Conservation (phyloP, 2,888 invertebrate genomes). For the Sabellastarte sp. region DNA sequence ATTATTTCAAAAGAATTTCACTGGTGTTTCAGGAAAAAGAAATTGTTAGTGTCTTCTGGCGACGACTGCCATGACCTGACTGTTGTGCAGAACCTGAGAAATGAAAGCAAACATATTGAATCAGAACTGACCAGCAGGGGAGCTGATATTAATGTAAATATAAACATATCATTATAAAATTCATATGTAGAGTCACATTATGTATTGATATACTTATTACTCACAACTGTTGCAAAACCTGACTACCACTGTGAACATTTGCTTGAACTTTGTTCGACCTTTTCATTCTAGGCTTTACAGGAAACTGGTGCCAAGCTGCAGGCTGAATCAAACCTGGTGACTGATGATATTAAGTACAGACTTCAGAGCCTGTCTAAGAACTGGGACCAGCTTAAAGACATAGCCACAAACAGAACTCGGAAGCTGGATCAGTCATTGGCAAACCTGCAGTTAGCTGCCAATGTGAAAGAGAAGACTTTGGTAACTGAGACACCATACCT, state of each 20-base stretch:
- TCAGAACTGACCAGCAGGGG: conserved; percentile 97
- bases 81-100: conserved; percentile 95
- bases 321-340: conserved; percentile 69
- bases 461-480: conserved; percentile 99
- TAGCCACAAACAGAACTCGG: conserved; percentile 69
- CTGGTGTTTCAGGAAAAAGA: conserved; percentile 76
- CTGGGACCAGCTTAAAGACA: conserved; percentile 84
- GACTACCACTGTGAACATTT: too few relatives aligned
- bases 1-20: too few relatives aligned
- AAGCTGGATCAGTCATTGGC: conserved; percentile 93
- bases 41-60: conserved; percentile 92
- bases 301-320: conserved; percentile 77
- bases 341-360: conserved; percentile 47
- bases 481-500: conserved; percentile 92
- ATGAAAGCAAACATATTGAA: conserved; percentile 97
- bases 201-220: too few relatives aligned
- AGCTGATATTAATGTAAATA: conserved; percentile 86
- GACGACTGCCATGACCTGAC: conserved; percentile 98
- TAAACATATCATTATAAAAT: too few relatives aligned
- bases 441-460: conserved; percentile 96
- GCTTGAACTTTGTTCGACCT: too few relatives aligned
- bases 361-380: conserved; percentile 69
- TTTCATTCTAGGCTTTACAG: conserved; percentile 65
- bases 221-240: too few relatives aligned
- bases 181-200: too few relatives aligned